Evolutionary conservation across 2,797 vertebrate genomes (phyloP).

Genomic region (Oryzias sinensis): DNA sequence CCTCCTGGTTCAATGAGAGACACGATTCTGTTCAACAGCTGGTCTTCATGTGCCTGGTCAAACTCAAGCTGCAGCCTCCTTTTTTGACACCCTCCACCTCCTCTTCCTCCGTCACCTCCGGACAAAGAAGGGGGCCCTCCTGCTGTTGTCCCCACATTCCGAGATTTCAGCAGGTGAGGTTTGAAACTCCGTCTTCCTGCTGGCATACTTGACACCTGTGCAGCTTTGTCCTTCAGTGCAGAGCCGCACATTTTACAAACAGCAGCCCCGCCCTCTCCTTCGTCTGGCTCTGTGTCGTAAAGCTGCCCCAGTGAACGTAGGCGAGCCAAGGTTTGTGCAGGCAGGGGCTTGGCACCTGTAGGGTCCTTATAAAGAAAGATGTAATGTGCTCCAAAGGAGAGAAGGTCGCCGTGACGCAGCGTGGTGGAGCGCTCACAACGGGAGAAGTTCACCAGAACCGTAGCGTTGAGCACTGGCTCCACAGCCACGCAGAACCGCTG

Average conservation of each 20-base stretch:
- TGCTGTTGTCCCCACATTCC: constrained; percentile 23
- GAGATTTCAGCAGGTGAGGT: constrained; percentile 70
- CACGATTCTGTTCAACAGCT: constrained; percentile 85
- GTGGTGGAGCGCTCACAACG: constrained; percentile 81
- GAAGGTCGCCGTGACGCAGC: constrained; percentile 90
- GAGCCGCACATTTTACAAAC: constrained; percentile 84
- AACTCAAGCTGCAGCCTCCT: constrained; percentile 87
- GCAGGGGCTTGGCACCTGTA: constrained; percentile 82
- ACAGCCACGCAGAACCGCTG: constrained; percentile 73
- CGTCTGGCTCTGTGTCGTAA: constrained; percentile 56
- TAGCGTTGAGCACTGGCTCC: constrained; percentile 85
- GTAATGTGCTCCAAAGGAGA: constrained; percentile 92
- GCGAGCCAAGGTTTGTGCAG: constrained; percentile 82
- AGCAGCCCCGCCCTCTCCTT: constrained; percentile 43
- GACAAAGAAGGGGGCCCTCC: constrained; percentile 29
- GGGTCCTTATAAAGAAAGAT: constrained; percentile 95
- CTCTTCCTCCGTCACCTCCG: constrained; percentile 43
- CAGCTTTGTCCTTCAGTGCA: constrained; percentile 65
- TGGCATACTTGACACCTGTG: constrained; percentile 28
- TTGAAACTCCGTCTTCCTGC: constrained; percentile 63
- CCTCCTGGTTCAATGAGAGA: constrained; percentile 87
- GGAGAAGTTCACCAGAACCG: constrained; percentile 85
- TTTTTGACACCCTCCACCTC: constrained; percentile 68
- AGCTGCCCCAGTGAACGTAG: constrained; percentile 78
- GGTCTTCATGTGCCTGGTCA: constrained; percentile 83